Base-by-base conservation (phyloP, 2,888 invertebrate species). In the Yponomeuta sedellus region DNA sequence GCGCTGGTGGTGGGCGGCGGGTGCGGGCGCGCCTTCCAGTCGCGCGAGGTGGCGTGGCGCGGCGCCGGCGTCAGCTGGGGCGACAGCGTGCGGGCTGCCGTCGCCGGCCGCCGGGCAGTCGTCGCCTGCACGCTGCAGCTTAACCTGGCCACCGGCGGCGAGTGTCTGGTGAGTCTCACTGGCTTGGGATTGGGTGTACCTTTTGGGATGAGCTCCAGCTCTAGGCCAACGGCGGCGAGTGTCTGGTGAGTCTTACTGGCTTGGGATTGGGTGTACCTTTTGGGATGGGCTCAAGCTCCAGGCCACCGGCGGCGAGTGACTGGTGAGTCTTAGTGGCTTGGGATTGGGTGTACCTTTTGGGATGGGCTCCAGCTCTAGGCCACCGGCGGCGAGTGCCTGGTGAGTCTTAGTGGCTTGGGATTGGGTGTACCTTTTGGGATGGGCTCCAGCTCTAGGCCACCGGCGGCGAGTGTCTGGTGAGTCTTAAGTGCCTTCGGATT, bases 61-160 rank as follows among this genome's bases (percentile, higher is more conserved):
- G 89, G 88, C 64, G 77, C 80, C 0, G 71, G 82, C 66, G 94
- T 98, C 69, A 94, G 95, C 70, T 93, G 96, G 77, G 94, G 94
- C 71, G 96, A 96, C 80, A 89, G 96, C 71, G 95, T 80, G 65
- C 67, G 73, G 0, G 88, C 87, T 0, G 70, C 79, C 1, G 75
- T 89, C 1, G 68, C 77, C 0, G 78, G 81, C 65, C 70, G 80
- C 0, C 66, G 86, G 0, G 86, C 88, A 0, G 67, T 90, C 1
- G 68, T 95, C 67, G 95, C 96, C 52, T 98, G 98, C 88, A 98
- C 98, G 61, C 86, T 98, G 70, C 98, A 98, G 88, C 94, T 98
- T 69, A 97, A 97, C 78, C 94, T 98, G 56, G 96, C 97, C 89
- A 95, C 95, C 74, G 93, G 95, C 68, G 88, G 91, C 74, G 97